Base-by-base conservation (phyloP, 2,888 invertebrate species). In the Ernsta delagoae region DNA sequence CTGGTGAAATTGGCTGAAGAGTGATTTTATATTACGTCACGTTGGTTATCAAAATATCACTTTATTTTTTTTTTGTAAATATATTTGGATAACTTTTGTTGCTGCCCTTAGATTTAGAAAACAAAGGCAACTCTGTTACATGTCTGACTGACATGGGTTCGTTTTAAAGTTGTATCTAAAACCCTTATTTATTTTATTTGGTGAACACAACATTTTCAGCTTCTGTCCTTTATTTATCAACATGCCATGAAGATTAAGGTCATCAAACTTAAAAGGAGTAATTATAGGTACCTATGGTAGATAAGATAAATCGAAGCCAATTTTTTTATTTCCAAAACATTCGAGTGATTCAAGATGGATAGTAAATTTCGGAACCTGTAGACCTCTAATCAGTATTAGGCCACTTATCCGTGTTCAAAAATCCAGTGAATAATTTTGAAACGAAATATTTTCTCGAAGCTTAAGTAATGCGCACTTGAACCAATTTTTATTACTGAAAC, bases 401-500 rank as follows among this genome's bases (percentile, higher is more conserved):
- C 41, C n/a, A n/a, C n/a, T n/a, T n/a, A n/a, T n/a, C n/a, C n/a
- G n/a, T n/a, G n/a, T n/a, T n/a, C n/a, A n/a, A n/a, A n/a, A n/a
- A n/a, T n/a, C n/a, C n/a, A n/a, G n/a, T n/a, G n/a, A n/a, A n/a
- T n/a, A n/a, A n/a, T n/a, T n/a, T n/a, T n/a, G n/a, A n/a, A n/a
- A n/a, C 34, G 43, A 24, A 64, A 57, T 57, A 57, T 64, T 57
- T 64, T 64, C 56, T 64, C 57, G 45, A 57, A 57, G 45, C 64
- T 65, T 65, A 57, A 68, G n/a, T n/a, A n/a, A n/a, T 62, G 72
- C 71, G 59, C 70, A 70, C 66, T 65, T 56, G 64, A 59, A 70
- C 70, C 68, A 76, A 80, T 56, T 65, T 65, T 65, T 54, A 45
- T 57, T 45, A 57, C 45, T 57, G 57, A n/a, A n/a, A n/a, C n/a